Conservation (phyloP, 2,113 vertebrate genomes). For the human region DNA sequence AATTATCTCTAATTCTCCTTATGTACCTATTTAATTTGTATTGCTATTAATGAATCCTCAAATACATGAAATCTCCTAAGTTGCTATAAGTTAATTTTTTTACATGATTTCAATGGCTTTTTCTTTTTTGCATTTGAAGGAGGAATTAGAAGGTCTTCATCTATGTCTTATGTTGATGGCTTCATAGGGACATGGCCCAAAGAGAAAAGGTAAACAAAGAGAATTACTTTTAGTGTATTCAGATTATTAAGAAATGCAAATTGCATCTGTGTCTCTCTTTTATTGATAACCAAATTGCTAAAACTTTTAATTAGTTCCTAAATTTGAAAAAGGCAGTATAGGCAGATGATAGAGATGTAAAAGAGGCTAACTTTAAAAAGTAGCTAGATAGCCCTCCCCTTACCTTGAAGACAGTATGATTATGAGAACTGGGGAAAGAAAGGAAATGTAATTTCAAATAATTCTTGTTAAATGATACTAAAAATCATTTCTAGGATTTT, state of each 20-base stretch:
- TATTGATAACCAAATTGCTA: not conserved
- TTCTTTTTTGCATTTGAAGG: slow-evolving; percentile 84
- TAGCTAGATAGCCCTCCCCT: rapidly evolving
- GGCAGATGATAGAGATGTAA: not conserved
- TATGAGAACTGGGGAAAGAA: not conserved
- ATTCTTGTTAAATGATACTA: not conserved
- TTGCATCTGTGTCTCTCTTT: not conserved
- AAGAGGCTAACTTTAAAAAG: not conserved
- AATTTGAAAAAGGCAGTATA: not conserved
- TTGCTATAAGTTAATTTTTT: not conserved
- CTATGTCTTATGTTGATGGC: slow-evolving; percentile 98
- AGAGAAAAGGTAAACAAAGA: slow-evolving; percentile 92
- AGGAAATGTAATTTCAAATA: not conserved
- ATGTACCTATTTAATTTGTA: not conserved
- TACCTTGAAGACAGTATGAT: not conserved
- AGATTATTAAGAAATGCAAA: not conserved
- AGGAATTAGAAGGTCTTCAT: slow-evolving; percentile 95
- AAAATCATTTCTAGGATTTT: not conserved
- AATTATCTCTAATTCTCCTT: not conserved
- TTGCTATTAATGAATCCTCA: not conserved
- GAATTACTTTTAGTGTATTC: not conserved
- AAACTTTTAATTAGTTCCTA: not conserved
- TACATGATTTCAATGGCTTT: not conserved
- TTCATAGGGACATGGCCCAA: slow-evolving; percentile 97
- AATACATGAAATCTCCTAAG: not conserved